Base-by-base conservation (phyloP, 1,140 invertebrate genomes). In the Cydia fagiglandana region DNA sequence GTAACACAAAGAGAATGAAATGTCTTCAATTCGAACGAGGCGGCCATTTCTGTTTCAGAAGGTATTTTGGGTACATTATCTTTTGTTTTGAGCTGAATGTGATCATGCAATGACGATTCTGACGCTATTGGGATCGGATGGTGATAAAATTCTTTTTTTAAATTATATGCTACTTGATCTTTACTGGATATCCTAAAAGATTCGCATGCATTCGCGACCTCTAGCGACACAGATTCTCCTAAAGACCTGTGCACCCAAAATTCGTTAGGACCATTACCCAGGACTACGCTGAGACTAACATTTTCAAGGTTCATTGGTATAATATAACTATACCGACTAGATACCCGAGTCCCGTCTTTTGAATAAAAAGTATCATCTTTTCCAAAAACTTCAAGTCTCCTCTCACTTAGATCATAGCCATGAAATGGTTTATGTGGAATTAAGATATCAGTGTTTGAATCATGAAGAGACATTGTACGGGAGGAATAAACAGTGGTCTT, bases 311-410 rank as follows among this genome's bases (percentile, higher is more conserved):
- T 90, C 9, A 79, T 86, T 20, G 92, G 90, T 77, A 94, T 89
- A 82, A 93, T 89, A 17, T 91, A 84, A 53, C 90, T 93, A 75
- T 91, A 88, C 64, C 82, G 81, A 30, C 91, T 86, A 2, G 75
- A 78, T 7, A 94, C 83, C 34, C 83, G 77, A 10, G 92, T 93
- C 3, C 93, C 93, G 76, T 94, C 94, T 74, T 85, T 83, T 4
- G 92, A 93, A 77, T 88, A 88, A 83, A 89, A 94, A 66, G 79
- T 86, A 4, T 84, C 86, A 77, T 84, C 87, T 76, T 88, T 85
- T 75, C 93, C 90, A 76, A 91, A 90, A 15, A 93, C 86, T 83
- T 94, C 93, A 34, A 94, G 87, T 74, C 94, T 90, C 76, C 89
- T 82, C 28, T 89, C 86, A 10, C 93, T 91, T 24, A 94, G 87